Base-by-base conservation (phyloP, 2,797 vertebrate genomes). In the Neosalanx taihuensis region DNA sequence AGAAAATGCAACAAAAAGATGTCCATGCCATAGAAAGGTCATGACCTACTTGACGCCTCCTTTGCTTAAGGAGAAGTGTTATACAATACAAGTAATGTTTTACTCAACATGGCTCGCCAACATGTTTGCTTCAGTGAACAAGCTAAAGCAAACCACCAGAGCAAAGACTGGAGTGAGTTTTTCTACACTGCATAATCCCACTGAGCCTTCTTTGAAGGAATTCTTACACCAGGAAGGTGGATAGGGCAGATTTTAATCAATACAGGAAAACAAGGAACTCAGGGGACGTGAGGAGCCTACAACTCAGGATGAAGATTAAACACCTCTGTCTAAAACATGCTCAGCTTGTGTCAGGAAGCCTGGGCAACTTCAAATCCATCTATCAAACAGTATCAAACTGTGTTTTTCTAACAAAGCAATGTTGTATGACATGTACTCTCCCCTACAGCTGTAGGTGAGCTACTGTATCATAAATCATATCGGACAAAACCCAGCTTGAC, bases 401-500 rank as follows among this genome's bases (percentile, higher is more conserved):
- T 91, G 92, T 93, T 92, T 93, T 92, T 93, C 86, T 88, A 92
- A 91, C 87, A 88, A 92, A 87, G 89, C 89, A 89, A 90, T 90
- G 86, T 91, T 89, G 88, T 88, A 85, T 92, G 91, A 93, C 89
- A 91, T 89, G 89, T 89, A 88, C 91, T 93, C 91, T 91, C 85
- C 88, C 91, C 90, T 92, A 89, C 87, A 92, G 95, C 95, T 95
- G 89, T 93, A 92, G 94, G 95, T 95, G 91, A 96, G 93, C 92
- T 86, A 90, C 92, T 90, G 91, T 91, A 94, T 95, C 94, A 95
- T 96, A 94, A 96, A 97, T 96, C 94, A 95, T 88, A 91, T 84
- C 92, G 93, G 93, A 95, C 93, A 95, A 95, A 95, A 94, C 93
- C 94, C 93, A 94, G 93, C 94, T 95, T 96, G 95, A 97, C 95